A percentile compares a stretch with the other conserved stretches of the same genome.
phyloP scores from a whole-genome alignment of 2,113 vertebrate species.

The Grammomys surdaster region DNA sequence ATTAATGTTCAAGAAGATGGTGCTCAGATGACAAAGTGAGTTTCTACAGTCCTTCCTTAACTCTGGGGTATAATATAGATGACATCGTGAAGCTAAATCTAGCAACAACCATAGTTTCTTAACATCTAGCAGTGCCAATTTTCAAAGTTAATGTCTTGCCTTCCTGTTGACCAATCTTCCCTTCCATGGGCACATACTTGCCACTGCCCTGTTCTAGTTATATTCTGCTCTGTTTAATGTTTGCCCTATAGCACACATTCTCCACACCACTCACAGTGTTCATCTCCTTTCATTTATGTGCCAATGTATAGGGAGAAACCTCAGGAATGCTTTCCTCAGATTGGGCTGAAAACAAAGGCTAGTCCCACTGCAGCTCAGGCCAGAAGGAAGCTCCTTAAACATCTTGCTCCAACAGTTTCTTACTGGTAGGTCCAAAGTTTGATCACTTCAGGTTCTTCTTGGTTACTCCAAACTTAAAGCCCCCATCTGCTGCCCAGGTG shows the following conservation, averaged over 20 bases:
- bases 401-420: not conserved
- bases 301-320: not conserved
- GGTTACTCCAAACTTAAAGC: not conserved
- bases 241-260: not conserved
- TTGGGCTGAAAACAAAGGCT: not conserved
- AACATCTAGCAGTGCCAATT: not conserved
- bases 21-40: not conserved
- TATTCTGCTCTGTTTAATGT: not conserved
- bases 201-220: not conserved
- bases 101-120: not conserved
- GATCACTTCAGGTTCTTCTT: not conserved
- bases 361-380: not conserved
- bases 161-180: not conserved
- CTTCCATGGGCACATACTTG: not conserved
- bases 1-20: not conserved
- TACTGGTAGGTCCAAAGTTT: not conserved
- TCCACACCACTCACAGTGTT: not conserved
- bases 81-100: not conserved
- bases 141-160: not conserved
- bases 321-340: not conserved
- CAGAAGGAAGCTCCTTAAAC: not conserved
- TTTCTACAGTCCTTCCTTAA: not conserved
- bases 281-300: not conserved
- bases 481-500: constrained; percentile 56
- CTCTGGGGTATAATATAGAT: not conserved